Evolutionary conservation across 2,888 invertebrate species (phyloP).

Genomic region (Brachynemurus nebulosus): DNA sequence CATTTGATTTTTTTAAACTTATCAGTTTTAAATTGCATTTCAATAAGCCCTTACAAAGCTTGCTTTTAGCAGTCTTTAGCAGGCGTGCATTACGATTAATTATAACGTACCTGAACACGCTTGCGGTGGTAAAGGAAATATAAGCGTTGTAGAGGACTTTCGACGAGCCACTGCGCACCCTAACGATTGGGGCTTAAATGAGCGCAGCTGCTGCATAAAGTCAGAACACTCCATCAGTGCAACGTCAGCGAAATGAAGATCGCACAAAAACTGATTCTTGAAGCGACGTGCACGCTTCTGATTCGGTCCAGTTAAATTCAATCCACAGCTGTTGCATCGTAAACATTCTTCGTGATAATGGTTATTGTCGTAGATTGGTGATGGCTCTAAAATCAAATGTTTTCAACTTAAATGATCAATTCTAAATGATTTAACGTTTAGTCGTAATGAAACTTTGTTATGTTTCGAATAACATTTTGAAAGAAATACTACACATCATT

Average conservation of each 20-base stretch:
- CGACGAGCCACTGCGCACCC: constrained; percentile 89
- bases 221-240: constrained; percentile 95
- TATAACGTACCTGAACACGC: constrained; percentile 86
- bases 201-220: constrained; percentile 92
- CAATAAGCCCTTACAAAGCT: too few relatives aligned
- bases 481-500: too few relatives aligned
- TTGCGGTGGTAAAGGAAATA: constrained; percentile 86
- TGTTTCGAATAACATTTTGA: too few relatives aligned
- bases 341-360: constrained; percentile 96
- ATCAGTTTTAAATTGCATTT: too few relatives aligned
- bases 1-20: too few relatives aligned
- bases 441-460: too few relatives aligned
- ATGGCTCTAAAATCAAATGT: constrained; percentile 60
- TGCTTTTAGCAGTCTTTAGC: too few relatives aligned
- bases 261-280: constrained; percentile 89
- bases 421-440: too few relatives aligned
- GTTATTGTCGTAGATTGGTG: constrained; percentile 86
- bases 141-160: constrained; percentile 86
- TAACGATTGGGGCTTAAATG: constrained; percentile 90
- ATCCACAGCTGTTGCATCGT: constrained; percentile 88
- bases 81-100: too few relatives aligned
- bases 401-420: too few relatives aligned
- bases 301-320: constrained; percentile 85
- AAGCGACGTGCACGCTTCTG: constrained; percentile 46
- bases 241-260: constrained; percentile 92